phyloP scores from a whole-genome alignment of 2,888 invertebrate species.

The Orchesellides sinensis region DNA sequence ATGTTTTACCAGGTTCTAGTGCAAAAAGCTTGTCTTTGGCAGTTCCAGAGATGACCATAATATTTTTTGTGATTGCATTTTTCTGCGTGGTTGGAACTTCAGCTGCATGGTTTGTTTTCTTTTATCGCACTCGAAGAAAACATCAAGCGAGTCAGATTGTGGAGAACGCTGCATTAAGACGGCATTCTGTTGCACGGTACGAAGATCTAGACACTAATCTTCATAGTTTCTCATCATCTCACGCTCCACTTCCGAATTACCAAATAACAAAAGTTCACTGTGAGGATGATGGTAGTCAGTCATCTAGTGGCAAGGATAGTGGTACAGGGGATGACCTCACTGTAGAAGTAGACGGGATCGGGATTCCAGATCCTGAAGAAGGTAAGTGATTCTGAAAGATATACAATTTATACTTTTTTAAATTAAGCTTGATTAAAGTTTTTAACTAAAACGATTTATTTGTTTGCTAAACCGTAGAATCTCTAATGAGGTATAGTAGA shows the following conservation, averaged over 20 bases:
- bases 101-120: conserved; percentile 93
- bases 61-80: conserved; percentile 92
- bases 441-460: neutral
- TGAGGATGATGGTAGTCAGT: conserved; percentile 80
- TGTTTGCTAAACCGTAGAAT: conserved; percentile 52
- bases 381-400: conserved; percentile 34
- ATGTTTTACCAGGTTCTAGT: conserved; percentile 51
- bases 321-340: conserved; percentile 84
- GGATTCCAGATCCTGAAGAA: conserved; percentile 67
- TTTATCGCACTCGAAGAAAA: conserved; percentile 87
- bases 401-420: neutral
- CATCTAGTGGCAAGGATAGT: conserved; percentile 87
- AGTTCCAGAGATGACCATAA: conserved; percentile 85
- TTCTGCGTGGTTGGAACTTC: conserved; percentile 95
- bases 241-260: conserved; percentile 60
- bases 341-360: conserved; percentile 69
- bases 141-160: conserved; percentile 78
- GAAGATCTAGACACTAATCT: conserved; percentile 65
- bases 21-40: conserved; percentile 78
- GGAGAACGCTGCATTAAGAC: conserved; percentile 76
- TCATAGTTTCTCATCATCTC: conserved; percentile 45
- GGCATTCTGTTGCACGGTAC: too few species aligned
- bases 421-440: neutral
- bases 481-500: conserved; percentile 65
- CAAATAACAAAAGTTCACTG: conserved; percentile 61